These are phyloP conservation scores for Pseudochaenichthys georgianus DNA, from an alignment of 2,797 vertebrate genomes.

Conservation along the genomic window DNA sequence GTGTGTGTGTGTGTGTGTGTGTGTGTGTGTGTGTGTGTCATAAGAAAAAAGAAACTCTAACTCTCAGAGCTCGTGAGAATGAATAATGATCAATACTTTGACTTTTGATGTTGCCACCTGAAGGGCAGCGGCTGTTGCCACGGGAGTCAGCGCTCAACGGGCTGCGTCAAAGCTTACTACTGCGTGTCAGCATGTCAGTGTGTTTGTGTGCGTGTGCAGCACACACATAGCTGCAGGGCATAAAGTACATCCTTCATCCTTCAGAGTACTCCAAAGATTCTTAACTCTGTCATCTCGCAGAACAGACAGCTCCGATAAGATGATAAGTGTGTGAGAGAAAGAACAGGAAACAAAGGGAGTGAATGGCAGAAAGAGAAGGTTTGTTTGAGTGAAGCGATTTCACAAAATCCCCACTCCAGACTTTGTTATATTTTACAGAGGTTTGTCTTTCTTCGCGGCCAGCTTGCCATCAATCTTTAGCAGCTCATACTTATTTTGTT, in stretches of 20 bases:
- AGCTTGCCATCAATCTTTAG: slow-evolving; percentile 22
- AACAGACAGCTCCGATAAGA: slow-evolving; percentile 24
- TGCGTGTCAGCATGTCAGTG: not conserved
- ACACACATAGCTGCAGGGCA: slow-evolving; percentile 15
- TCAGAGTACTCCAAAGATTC: slow-evolving; percentile 10
- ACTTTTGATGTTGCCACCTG: slow-evolving; percentile 57
- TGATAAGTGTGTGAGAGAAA: not conserved
- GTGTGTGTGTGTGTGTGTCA: not conserved
- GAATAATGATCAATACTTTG: slow-evolving; percentile 64
- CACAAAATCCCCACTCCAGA: slow-evolving; percentile 3
- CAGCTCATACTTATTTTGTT: not conserved
- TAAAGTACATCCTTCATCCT: not conserved
- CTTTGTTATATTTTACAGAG: slow-evolving; percentile 38
- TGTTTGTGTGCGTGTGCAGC: not conserved
- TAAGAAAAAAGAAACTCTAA: slow-evolving; percentile 13
- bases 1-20: no score
- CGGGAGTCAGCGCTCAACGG: slow-evolving; percentile 15
- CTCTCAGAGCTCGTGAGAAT: slow-evolving; percentile 24
- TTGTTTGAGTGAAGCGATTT: slow-evolving; percentile 21
- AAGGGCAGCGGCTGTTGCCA: slow-evolving; percentile 43
- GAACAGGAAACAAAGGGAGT: slow-evolving; percentile 23
- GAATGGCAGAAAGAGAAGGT: slow-evolving; percentile 20
- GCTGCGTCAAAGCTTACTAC: slow-evolving; percentile 28
- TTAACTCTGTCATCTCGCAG: slow-evolving; percentile 20
- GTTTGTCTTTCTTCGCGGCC: slow-evolving; percentile 8